phyloP scores from a whole-genome alignment of 2,797 vertebrate genomes.

The Margarornis squamiger region DNA sequence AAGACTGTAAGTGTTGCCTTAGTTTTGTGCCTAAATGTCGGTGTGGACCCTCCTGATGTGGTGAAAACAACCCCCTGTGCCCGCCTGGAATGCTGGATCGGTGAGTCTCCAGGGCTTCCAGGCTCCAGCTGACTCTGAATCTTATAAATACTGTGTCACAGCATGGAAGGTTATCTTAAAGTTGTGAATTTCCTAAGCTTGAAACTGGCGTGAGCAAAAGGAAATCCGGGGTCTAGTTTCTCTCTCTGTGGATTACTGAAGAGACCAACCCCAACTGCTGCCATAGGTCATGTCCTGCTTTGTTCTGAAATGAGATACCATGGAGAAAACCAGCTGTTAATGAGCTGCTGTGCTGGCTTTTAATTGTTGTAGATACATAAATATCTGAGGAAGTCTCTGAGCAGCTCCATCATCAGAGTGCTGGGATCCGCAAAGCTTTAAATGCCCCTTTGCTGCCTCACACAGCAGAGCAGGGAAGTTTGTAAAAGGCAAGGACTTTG shows the following conservation, averaged over 20 bases:
- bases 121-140: accelerated
- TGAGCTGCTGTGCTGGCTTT: neutral
- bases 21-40: slow-evolving; percentile 96
- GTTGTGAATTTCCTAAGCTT: no score
- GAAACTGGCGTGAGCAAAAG: neutral
- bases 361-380: neutral
- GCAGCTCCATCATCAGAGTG: neutral
- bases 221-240: neutral
- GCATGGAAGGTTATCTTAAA: accelerated
- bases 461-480: neutral
- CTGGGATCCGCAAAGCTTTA: neutral
- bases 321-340: neutral
- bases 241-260: neutral
- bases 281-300: neutral
- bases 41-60: slow-evolving; percentile 97
- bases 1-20: slow-evolving; percentile 98
- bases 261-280: neutral
- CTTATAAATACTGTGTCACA: no score
- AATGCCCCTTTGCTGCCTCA: neutral
- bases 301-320: neutral
- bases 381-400: neutral
- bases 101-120: slow-evolving; percentile 73
- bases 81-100: slow-evolving; percentile 96
- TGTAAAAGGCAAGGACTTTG: neutral
- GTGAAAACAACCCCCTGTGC: slow-evolving; percentile 98